Evolutionary conservation across 2,888 invertebrate species (phyloP), one percentile per base, ranked within the genome.

Genomic region (Lasioglossum zephyrum): DNA sequence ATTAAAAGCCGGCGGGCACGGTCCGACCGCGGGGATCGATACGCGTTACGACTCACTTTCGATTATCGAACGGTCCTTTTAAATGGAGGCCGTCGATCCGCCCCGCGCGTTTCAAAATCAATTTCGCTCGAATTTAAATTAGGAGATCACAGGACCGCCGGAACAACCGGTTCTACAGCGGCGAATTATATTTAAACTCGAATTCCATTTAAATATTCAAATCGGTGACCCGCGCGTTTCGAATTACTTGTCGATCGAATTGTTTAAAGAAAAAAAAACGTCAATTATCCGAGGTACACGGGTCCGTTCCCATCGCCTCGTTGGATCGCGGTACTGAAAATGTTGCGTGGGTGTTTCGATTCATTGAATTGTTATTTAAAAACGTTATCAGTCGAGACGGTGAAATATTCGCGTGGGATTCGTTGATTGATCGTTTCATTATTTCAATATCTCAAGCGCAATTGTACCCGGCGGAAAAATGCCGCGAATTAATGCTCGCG

Each of bases 41-140:
- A 9, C 13, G 63, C 63, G 26, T 47, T 16, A 26, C 18, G 69
- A 49, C 57, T 80, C 75, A 63, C 82, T 82, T 77, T 81, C 85
- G 85, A 77, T 82, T 72, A 22, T 85, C 73, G 72, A 75, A 49
- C 53, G 80, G 39, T 72, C 22, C 57, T 57, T 60, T 81, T 8
- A 9, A 69, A 57, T 5, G 18, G 41, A 6, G 13, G 18, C 18
- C 57, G 53, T 72, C 16, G 76, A 83, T 18, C 44, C 4, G 13
- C 11, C 31, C 63, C 76, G 76, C 63, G 63, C 18, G 41, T 66
- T 76, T 76, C 22, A 36, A 63, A 76, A 44, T 26, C 63, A 70
- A 60, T 60, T 60, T 75, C 41, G 41, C 41, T 31, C 41, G 18
- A 60, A 41, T 18, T 69, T 69, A 69, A 69, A 69, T 69, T 36